phyloP scores from a whole-genome alignment of 2,888 invertebrate genomes.

The Caprella mutica region DNA sequence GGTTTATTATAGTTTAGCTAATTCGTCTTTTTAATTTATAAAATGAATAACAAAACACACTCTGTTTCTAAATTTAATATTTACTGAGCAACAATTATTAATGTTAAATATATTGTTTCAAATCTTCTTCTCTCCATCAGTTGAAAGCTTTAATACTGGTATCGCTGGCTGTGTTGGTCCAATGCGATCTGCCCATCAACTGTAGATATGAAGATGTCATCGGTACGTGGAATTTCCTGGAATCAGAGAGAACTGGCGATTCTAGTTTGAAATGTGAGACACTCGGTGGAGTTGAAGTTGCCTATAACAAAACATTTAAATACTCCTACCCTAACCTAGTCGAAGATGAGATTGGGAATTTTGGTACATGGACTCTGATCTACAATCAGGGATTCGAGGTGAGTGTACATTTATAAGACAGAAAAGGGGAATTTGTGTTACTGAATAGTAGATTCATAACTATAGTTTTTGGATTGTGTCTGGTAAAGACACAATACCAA shows the following conservation, averaged over 20 bases:
- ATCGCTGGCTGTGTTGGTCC: not conserved
- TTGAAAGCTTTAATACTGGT: not conserved
- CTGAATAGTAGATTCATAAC: no score
- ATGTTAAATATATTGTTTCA: no score
- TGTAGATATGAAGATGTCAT: constrained; percentile 37
- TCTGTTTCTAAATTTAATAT: no score
- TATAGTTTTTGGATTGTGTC: no score
- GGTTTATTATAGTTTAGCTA: no score
- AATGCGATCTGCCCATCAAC: constrained; percentile 36
- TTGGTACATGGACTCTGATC: constrained; percentile 45
- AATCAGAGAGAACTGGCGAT: constrained; percentile 35
- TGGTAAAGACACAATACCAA: no score
- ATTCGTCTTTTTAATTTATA: no score
- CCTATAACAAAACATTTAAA: constrained; percentile 18
- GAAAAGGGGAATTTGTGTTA: no score
- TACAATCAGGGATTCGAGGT: constrained; percentile 43
- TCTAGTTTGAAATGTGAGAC: constrained; percentile 24
- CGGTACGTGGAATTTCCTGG: constrained; percentile 36
- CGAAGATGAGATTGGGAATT: constrained; percentile 42
- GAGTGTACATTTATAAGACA: no score
- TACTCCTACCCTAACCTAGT: constrained; percentile 40
- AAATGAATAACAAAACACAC: no score
- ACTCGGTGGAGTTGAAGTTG: constrained; percentile 15
- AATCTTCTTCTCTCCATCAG: not conserved
- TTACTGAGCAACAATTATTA: no score